A percentile compares a stretch with the other conserved stretches of the same genome.
Evolutionary conservation across 2,888 invertebrate genomes (phyloP).

Genomic region (Allophyes oxyacanthae): DNA sequence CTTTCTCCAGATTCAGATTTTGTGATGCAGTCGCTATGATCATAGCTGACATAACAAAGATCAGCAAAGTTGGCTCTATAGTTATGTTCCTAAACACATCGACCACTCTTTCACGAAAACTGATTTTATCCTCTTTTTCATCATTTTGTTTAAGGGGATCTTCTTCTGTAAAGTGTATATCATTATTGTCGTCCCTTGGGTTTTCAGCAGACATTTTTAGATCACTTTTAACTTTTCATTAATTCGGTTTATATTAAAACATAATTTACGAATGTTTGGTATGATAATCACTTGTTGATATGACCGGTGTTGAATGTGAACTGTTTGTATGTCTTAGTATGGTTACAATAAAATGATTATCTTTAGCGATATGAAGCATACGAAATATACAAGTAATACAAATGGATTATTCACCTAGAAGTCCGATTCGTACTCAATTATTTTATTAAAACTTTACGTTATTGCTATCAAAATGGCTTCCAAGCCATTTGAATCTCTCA

Average conservation of each 20-base stretch:
- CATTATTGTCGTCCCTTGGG: constrained; percentile 6
- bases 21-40: constrained; percentile 92
- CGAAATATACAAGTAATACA: constrained; percentile 18
- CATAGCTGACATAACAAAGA: constrained; percentile 71
- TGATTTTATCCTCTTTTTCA: constrained; percentile 46
- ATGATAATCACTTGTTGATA: constrained; percentile 33
- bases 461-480: too few relatives aligned
- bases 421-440: too few relatives aligned
- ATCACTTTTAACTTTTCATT: constrained; percentile 28
- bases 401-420: too few relatives aligned
- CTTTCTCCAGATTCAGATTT: constrained; percentile 95
- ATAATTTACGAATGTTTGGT: neutral
- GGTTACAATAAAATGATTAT: constrained; percentile 37
- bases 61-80: constrained; percentile 73
- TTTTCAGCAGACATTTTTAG: constrained; percentile 35
- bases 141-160: constrained; percentile 45
- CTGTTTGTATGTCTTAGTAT: constrained; percentile 36
- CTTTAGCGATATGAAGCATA: constrained; percentile 37
- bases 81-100: constrained; percentile 68
- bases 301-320: constrained; percentile 23
- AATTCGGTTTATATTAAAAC: constrained; percentile 3
- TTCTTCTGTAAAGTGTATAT: constrained; percentile 45
- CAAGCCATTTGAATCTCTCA: too few relatives aligned
- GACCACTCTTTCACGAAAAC: constrained; percentile 58
- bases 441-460: too few relatives aligned